Conservation (phyloP, 2,888 invertebrate genomes). For the Argynnis bischoffii region DNA sequence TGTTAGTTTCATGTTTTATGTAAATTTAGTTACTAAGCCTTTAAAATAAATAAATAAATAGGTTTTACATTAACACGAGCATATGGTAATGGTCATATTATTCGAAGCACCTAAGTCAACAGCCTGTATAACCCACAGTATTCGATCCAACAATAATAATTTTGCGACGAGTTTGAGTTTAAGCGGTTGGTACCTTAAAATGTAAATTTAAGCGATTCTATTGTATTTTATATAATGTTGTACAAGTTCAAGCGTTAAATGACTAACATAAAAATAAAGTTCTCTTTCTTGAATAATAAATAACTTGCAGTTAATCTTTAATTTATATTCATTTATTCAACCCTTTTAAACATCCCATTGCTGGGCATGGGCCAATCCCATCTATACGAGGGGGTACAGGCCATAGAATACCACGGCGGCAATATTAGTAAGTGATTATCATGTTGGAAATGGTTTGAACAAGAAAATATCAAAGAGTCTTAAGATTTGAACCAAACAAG, state of each 20-base stretch:
- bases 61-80: background rate
- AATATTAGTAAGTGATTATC: no score
- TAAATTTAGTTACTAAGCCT: background rate
- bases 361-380: no score
- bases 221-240: constrained; percentile 4
- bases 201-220: constrained; percentile 9
- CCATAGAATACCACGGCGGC: no score
- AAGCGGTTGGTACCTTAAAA: constrained; percentile 6
- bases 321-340: no score
- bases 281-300: background rate
- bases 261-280: background rate
- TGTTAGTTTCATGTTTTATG: no score
- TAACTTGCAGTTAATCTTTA: no score
- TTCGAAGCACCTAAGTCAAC: constrained; percentile 19
- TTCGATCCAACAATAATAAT: constrained; percentile 14
- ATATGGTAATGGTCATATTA: constrained; percentile 1
- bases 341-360: no score
- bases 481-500: no score
- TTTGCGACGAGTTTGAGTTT: constrained; percentile 17
- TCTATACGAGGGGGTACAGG: no score
- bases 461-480: no score
- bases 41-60: background rate
- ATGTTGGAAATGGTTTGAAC: no score
- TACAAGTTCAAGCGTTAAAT: constrained; percentile 1
- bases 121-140: constrained; percentile 10